These are phyloP conservation scores for Drosophila histrio DNA, from an alignment of 2,888 invertebrate species.

Conservation along the genomic window DNA sequence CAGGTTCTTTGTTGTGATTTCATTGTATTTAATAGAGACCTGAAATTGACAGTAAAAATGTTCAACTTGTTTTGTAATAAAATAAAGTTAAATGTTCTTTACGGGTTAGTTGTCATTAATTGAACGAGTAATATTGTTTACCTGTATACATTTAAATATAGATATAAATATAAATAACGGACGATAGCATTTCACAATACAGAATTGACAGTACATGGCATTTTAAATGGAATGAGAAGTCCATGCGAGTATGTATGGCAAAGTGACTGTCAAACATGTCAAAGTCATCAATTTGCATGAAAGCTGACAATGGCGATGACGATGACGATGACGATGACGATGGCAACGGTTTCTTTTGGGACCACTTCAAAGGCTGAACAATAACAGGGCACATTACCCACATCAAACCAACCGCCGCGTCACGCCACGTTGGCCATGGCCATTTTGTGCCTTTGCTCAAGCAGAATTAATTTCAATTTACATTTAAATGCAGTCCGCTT, in stretches of 20 bases:
- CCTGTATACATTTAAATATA: too few species aligned
- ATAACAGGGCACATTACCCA: conserved; percentile 53
- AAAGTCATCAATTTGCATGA: conserved; percentile 51
- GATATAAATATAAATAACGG: too few species aligned
- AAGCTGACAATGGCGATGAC: conserved; percentile 9
- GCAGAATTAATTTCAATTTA: conserved; percentile 77
- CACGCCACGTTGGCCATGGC: conserved; percentile 46
- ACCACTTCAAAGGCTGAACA: conserved; percentile 54
- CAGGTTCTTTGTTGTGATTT: neutral
- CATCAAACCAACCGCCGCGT: conserved; percentile 60
- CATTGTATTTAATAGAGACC: neutral
- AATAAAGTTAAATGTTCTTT: too few species aligned
- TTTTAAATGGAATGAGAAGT: neutral
- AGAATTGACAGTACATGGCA: neutral
- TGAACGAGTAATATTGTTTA: too few species aligned
- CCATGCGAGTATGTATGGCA: neutral
- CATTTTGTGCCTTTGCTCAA: conserved; percentile 57
- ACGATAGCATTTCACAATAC: neutral
- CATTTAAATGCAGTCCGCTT: conserved; percentile 73
- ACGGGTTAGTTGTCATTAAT: too few species aligned
- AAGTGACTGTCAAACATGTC: conserved; percentile 54
- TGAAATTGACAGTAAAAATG: neutral
- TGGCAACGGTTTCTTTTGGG: conserved; percentile 19
- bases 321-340: neutral
- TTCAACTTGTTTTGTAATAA: too few species aligned